A percentile compares a stretch with the other conserved stretches of the same genome.
phyloP scores from a whole-genome alignment of 1,140 invertebrate genomes.

The Hypsibius dujardini region DNA sequence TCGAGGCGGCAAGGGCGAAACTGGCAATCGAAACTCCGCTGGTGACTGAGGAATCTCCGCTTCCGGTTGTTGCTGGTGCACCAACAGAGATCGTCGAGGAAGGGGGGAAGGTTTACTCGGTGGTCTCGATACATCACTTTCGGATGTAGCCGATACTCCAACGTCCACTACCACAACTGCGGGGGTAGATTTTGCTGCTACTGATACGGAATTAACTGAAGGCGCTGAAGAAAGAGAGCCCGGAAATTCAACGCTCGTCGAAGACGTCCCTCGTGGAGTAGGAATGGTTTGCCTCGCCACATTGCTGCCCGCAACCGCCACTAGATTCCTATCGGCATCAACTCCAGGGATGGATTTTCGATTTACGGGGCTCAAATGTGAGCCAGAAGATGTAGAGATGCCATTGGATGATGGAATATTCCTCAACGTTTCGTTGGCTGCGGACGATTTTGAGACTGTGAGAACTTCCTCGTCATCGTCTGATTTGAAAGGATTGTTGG shows the following conservation, averaged over 20 bases:
- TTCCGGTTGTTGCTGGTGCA: background rate
- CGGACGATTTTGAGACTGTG: background rate
- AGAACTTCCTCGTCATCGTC: background rate
- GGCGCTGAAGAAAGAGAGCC: background rate
- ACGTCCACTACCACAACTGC: too few relatives aligned
- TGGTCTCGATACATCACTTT: background rate
- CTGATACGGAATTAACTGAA: background rate
- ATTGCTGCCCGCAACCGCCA: background rate
- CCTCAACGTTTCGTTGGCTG: background rate
- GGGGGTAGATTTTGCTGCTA: too few relatives aligned
- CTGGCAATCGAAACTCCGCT: background rate
- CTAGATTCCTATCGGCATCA: too few relatives aligned
- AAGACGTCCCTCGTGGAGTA: background rate
- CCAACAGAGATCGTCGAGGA: background rate
- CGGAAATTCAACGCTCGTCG: background rate
- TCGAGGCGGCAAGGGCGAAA: background rate
- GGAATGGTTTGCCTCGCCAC: background rate
- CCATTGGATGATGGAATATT: too few relatives aligned
- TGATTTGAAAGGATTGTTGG: constrained; percentile 1
- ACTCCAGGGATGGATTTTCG: too few relatives aligned
- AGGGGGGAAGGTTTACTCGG: background rate
- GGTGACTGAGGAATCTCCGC: background rate
- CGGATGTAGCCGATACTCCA: background rate
- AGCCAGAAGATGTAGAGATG: too few relatives aligned
- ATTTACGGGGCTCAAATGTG: too few relatives aligned